phyloP scores from a whole-genome alignment of 2,113 vertebrate genomes.

The Oreochromis spilurus region DNA sequence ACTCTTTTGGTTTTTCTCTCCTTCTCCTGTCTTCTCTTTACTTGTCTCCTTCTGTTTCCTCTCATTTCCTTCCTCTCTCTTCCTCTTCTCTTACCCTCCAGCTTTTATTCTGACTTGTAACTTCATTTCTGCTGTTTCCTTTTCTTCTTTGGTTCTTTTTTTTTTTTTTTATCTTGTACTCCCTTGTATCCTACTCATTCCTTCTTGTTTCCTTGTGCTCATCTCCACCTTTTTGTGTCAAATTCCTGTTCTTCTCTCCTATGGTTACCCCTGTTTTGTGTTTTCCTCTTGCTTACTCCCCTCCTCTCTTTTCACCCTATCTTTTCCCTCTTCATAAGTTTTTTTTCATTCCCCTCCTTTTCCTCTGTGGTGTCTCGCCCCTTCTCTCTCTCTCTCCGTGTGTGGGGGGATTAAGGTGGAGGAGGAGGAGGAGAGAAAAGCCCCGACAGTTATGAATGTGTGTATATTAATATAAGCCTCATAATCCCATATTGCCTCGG shows the following conservation, averaged over 20 bases:
- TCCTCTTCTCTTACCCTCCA: background rate
- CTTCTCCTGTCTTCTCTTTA: background rate
- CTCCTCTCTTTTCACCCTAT: background rate
- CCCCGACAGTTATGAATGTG: background rate
- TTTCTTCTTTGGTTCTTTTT: background rate
- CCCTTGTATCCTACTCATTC: background rate
- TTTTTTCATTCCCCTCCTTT: background rate
- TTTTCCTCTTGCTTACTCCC: background rate
- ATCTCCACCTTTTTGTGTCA: background rate
- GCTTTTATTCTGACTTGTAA: background rate
- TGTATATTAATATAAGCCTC: background rate
- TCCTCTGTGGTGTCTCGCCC: background rate
- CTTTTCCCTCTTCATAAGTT: background rate
- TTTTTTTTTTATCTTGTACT: background rate
- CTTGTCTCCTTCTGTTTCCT: background rate
- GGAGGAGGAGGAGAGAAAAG: background rate
- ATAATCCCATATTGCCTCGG: background rate
- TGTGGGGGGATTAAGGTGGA: background rate
- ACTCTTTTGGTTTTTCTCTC: too few species aligned
- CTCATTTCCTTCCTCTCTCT: background rate
- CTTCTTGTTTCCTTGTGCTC: background rate
- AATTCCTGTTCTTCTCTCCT: background rate
- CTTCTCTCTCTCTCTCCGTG: background rate
- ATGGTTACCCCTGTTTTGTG: background rate
- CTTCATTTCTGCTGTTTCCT: background rate